These are phyloP conservation scores for Seira ritae DNA, from an alignment of 2,888 invertebrate genomes.

Conservation along the genomic window DNA sequence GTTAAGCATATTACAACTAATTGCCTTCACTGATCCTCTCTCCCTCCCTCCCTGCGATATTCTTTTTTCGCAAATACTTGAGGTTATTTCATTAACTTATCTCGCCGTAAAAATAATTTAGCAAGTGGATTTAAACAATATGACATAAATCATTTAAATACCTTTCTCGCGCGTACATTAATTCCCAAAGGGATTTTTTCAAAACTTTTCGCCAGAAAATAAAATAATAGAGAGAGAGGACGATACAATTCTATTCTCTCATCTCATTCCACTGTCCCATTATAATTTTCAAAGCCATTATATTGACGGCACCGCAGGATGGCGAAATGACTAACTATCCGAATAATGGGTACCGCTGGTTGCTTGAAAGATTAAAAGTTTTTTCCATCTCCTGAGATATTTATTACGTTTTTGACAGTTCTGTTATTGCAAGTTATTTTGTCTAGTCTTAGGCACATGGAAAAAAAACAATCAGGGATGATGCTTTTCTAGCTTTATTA, in stretches of 20 bases:
- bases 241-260: too few species aligned
- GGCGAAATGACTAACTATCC: conserved; percentile 35
- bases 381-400: conserved; percentile 36
- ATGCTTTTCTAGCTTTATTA: conserved; percentile 22
- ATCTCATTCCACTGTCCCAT: too few species aligned
- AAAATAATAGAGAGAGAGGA: too few species aligned
- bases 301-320: conserved; percentile 41
- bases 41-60: too few species aligned
- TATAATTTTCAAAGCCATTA: not conserved
- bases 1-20: conserved; percentile 52
- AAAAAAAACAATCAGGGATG: conserved; percentile 43
- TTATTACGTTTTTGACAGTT: conserved; percentile 60
- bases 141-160: conserved; percentile 48
- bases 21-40: conserved; percentile 18
- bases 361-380: too few species aligned
- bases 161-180: too few species aligned
- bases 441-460: conserved; percentile 17
- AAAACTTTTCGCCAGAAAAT: too few species aligned
- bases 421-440: conserved; percentile 47
- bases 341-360: not conserved
- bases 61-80: conserved; percentile 23
- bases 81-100: not conserved
- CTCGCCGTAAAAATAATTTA: conserved; percentile 23
- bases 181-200: too few species aligned
- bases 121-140: conserved; percentile 52